Base-by-base conservation (phyloP, 2,797 vertebrate genomes). In the Falco concolor region DNA sequence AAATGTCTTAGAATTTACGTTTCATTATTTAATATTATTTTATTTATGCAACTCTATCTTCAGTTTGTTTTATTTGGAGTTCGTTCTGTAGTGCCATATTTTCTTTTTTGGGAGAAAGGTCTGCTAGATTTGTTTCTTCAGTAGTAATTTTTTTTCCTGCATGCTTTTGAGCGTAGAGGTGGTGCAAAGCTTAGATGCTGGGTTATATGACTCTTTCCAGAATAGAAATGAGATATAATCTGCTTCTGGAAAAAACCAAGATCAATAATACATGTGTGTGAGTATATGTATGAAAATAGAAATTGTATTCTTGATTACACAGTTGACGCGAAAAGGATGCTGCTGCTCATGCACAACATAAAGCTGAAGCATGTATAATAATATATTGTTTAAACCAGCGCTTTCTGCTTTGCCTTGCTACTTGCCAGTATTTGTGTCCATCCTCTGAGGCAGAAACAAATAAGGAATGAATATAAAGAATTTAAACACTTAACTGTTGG, bases 1-100 rank as follows among this genome's bases (percentile, higher is more conserved):
- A 90, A 95, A 74, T 91, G 81, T 91, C 61, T 89, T 84, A 84
- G 79, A 73, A 92, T 96, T 94, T 94, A 72, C 69, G 68, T 96
- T 95, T 97, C 38, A 73, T 94, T 94, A 92, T 96, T 96, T 72
- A 93, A 45, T 96, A 83, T 96, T 92, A 83, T 96, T 96, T 93
- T 94, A 94, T 95, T 96, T 95, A 89, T 89, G 78, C 34, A 96
- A 84, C 36, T 93, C 38, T 69, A 5, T 78, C 95, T 91, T 87
- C 50, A 12, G 13, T 96, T 96, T 97, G 77, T 93, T 97, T 96
- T 95, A 76, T 72, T 93, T 96, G 84, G 84, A 91, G 38, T 80
- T 88, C 61, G 30, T 11, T 61, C 50, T 79, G n/a, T 77, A 95
- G 52, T 76, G n/a, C 32, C 3, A 0, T 82, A 13, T 89, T 95